phyloP scores from a whole-genome alignment of 1,140 invertebrate genomes.

The Drosophila tristis region DNA sequence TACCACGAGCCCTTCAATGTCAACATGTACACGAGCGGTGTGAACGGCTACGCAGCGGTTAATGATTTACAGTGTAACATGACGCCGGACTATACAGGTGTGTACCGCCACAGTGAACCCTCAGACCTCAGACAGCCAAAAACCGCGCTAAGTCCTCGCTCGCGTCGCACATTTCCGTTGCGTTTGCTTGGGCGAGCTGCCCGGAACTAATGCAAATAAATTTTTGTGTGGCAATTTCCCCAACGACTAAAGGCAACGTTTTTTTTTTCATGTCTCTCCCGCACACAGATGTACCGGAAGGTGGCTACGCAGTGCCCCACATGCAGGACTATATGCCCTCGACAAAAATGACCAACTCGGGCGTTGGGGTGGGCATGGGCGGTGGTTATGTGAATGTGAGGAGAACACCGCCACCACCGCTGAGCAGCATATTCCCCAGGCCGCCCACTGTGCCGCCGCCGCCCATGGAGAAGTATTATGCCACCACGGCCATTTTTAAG shows the following conservation, averaged over 20 bases:
- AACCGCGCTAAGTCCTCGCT: conserved; percentile 32
- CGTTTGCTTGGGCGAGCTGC: too few species aligned
- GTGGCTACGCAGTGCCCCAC: conserved; percentile 86
- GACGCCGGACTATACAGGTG: conserved; percentile 85
- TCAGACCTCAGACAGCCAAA: neutral
- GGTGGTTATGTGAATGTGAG: conserved; percentile 83
- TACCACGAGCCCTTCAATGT: conserved; percentile 85
- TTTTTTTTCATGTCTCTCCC: conserved; percentile 30
- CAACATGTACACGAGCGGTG: conserved; percentile 84
- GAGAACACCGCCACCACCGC: conserved; percentile 82
- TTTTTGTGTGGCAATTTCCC: conserved; percentile 64
- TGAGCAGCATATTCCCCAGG: conserved; percentile 87
- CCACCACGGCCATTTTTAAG: conserved; percentile 85
- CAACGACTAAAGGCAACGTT: conserved; percentile 63
- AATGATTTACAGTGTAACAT: conserved; percentile 84
- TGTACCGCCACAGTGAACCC: conserved; percentile 49
- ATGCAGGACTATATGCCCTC: conserved; percentile 83
- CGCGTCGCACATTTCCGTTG: conserved; percentile 26
- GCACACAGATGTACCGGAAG: conserved; percentile 86
- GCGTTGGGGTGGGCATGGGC: conserved; percentile 41
- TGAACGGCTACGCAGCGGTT: conserved; percentile 83
- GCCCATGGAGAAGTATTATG: conserved; percentile 91
- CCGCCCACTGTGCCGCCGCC: conserved; percentile 87
- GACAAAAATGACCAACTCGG: conserved; percentile 77
- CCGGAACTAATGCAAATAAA: conserved; percentile 75